phyloP scores from a whole-genome alignment of 2,888 invertebrate genomes.

The Acronicta alni region DNA sequence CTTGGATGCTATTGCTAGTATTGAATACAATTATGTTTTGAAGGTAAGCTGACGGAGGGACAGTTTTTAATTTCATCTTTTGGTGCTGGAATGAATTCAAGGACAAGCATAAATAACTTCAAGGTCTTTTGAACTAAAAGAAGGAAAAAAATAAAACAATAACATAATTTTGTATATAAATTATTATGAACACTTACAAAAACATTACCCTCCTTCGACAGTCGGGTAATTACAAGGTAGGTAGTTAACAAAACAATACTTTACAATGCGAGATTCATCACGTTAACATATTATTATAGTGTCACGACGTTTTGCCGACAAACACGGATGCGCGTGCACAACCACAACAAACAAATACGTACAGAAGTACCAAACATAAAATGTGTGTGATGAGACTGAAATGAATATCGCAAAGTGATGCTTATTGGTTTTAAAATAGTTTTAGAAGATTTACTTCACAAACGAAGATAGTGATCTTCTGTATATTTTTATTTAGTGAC shows the following conservation, averaged over 20 bases:
- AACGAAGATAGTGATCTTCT: neutral
- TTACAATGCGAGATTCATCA: slow-evolving; percentile 28
- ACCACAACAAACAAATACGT: neutral
- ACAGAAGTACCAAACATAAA: neutral
- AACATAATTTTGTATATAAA: slow-evolving; percentile 32
- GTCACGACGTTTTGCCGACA: neutral
- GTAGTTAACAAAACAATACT: slow-evolving; percentile 22
- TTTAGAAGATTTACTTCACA: too few relatives aligned
- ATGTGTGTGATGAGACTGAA: too few relatives aligned
- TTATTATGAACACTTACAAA: slow-evolving; percentile 52
- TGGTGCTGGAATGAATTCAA: too few relatives aligned
- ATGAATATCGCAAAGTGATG: too few relatives aligned
- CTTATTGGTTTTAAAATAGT: too few relatives aligned
- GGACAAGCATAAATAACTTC: too few relatives aligned
- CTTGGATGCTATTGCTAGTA: too few relatives aligned
- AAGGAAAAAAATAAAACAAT: slow-evolving; percentile 32
- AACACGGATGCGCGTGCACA: neutral
- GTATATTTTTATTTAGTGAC: neutral
- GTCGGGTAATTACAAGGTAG: slow-evolving; percentile 10
- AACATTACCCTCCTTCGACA: too few relatives aligned
- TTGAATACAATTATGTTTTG: too few relatives aligned
- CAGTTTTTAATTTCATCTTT: too few relatives aligned
- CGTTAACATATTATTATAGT: slow-evolving; percentile 15
- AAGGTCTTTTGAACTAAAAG: neutral
- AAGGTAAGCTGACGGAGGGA: too few relatives aligned